Percentiles rank a stretch among this genome's conserved stretches.
phyloP scores from a whole-genome alignment of 2,888 invertebrate genomes.

The Acronicta leporina region DNA sequence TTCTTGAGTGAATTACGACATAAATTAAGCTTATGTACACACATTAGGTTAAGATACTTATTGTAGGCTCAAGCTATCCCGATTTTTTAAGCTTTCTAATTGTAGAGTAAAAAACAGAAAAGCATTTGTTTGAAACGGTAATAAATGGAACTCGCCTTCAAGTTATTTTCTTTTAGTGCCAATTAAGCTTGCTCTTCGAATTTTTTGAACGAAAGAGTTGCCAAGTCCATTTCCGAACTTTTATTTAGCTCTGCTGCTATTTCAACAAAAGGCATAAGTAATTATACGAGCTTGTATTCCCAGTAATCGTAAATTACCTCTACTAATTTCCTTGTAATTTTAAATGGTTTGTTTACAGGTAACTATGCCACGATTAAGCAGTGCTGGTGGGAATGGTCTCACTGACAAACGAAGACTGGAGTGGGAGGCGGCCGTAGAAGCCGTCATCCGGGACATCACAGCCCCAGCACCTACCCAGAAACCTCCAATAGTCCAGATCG shows the following conservation, averaged over 20 bases:
- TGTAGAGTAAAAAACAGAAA: constrained; percentile 22
- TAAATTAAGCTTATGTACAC: too few species aligned
- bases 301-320: background rate
- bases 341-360: constrained; percentile 86
- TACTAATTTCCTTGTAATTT: constrained; percentile 9
- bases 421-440: constrained; percentile 94
- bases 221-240: constrained; percentile 20
- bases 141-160: constrained; percentile 56
- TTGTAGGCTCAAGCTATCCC: too few species aligned
- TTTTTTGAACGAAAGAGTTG: constrained; percentile 28
- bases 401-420: constrained; percentile 89
- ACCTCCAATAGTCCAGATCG: constrained; percentile 93
- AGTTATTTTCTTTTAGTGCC: constrained; percentile 63
- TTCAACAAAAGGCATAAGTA: constrained; percentile 14
- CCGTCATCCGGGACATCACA: constrained; percentile 92
- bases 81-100: constrained; percentile 3
- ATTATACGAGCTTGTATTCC: constrained; percentile 18
- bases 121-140: constrained; percentile 49
- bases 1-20: too few species aligned
- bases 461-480: constrained; percentile 89
- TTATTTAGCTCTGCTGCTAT: constrained; percentile 31
- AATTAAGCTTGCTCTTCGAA: constrained; percentile 58
- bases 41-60: too few species aligned
- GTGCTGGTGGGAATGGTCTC: constrained; percentile 79
- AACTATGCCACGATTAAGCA: constrained; percentile 91